Evolutionary conservation across 2,113 vertebrate species (phyloP), one percentile per base, ranked within the genome.

Genomic region (Sialia sialis): DNA sequence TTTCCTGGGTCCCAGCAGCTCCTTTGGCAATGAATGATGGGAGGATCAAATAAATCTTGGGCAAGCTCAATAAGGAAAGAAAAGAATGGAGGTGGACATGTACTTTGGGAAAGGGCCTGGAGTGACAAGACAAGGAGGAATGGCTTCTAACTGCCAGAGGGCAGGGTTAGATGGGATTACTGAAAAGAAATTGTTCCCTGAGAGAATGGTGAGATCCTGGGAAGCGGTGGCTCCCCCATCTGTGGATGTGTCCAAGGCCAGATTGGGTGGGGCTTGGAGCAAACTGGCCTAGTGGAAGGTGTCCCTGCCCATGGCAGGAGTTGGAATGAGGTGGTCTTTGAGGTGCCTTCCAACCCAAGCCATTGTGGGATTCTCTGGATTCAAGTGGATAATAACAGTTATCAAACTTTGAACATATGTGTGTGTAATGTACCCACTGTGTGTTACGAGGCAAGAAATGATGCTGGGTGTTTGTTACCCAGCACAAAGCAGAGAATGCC

Each of bases 241-340:
- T 1, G 0, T 75, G 30, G 44, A 26, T 32, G 14, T 51, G 17
- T 13, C 38, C 63, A 27, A 16, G 32, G 26, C 44, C 52, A 68
- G 38, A 38, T 0, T 68, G 27, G 32, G 44, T 1, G 2, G 54
- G 9, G 7, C 14, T 68, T 60, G 46, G 54, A 86, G 6, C 22
- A 19, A 0, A 0, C n/a, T 86, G 46, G 32, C 0, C 0, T 3
- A 7, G 17, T 22, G 38, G 22, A 19, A 60, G 9, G 5, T 44
- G 44, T 36, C 27, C 32, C 17, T 68, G 72, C 7, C 22, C 17
- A 14, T 44, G 32, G 38, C 32, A 67, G 9, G 16, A 13, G 4
- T 1, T 43, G 32, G 26, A 44, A 59, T 38, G 17, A 52, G 14
- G n/a, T 38, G n/a, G 5, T 22, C 27, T 76, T 69, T 60, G 16